Conservation (phyloP, 1,140 invertebrate species). For the Aporrectodea caliginosa region DNA sequence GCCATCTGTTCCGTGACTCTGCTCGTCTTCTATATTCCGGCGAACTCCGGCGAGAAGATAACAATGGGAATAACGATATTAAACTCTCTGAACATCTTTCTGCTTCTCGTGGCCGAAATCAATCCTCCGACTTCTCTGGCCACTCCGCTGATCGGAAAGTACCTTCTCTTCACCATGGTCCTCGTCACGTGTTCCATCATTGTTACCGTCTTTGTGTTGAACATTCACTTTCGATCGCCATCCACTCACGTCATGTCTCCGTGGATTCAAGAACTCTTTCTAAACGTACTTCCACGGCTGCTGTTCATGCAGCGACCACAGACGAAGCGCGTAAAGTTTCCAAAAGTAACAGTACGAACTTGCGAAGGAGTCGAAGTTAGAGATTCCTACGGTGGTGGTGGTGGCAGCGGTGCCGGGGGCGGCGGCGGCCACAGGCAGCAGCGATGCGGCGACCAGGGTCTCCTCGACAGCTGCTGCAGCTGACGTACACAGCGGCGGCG, state of each 20-base stretch:
- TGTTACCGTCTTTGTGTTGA: conserved; percentile 53
- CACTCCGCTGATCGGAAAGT: conserved; percentile 55
- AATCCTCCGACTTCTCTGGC: conserved; percentile 56
- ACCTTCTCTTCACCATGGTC: conserved; percentile 56
- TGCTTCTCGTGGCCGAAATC: conserved; percentile 54
- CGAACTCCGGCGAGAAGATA: conserved; percentile 56
- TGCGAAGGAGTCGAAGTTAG: conserved; percentile 74
- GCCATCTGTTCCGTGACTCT: conserved; percentile 58
- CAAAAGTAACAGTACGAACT: conserved; percentile 66
- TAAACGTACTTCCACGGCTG: conserved; percentile 52
- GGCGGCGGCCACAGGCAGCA: too few relatives aligned
- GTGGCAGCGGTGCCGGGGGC: background rate
- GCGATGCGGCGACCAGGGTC: too few relatives aligned
- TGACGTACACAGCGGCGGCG: too few relatives aligned
- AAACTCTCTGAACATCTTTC: conserved; percentile 56
- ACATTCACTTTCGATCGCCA: conserved; percentile 52
- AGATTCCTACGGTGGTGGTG: conserved; percentile 49
- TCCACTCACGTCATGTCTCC: conserved; percentile 54
- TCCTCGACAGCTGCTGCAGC: too few relatives aligned
- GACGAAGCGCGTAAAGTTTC: conserved; percentile 25
- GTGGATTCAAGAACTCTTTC: conserved; percentile 53
- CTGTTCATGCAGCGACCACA: conserved; percentile 52
- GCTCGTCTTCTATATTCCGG: conserved; percentile 56
- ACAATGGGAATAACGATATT: conserved; percentile 55
- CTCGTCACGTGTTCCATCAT: conserved; percentile 56